phyloP scores from a whole-genome alignment of 2,888 invertebrate species.

The Sphaerophoria taeniata region DNA sequence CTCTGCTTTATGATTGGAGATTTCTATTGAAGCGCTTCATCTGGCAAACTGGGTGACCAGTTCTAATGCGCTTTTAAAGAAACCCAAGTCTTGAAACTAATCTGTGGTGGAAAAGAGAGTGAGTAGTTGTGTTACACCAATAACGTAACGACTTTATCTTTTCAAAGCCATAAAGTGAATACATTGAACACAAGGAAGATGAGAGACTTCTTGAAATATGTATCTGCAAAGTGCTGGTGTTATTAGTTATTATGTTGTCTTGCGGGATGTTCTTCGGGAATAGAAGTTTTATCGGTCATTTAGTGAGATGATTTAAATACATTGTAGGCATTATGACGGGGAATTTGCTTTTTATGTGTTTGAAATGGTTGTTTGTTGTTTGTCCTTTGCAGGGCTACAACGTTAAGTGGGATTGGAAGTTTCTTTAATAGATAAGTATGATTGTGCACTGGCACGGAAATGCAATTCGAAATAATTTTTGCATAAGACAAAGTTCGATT shows the following conservation, averaged over 20 bases:
- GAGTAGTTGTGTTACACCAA: background rate
- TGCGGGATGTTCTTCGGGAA: conserved; percentile 53
- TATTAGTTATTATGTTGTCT: conserved; percentile 65
- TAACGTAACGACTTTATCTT: conserved; percentile 51
- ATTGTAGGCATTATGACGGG: background rate
- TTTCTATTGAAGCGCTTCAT: conserved; percentile 48
- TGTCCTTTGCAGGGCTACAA: too few species aligned
- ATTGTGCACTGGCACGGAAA: too few species aligned
- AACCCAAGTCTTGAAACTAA: too few species aligned
- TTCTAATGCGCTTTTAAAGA: conserved; percentile 1
- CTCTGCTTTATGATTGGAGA: conserved; percentile 30
- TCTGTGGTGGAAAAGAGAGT: background rate
- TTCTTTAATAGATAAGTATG: too few species aligned
- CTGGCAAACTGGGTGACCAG: background rate
- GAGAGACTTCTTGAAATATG: conserved; percentile 47
- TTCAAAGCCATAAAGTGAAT: conserved; percentile 15
- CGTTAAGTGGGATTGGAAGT: too few species aligned
- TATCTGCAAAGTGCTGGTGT: conserved; percentile 52
- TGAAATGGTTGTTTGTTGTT: background rate
- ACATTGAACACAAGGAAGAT: conserved; percentile 20
- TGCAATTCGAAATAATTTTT: too few species aligned
- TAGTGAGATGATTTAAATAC: conserved; percentile 56
- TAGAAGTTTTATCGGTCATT: conserved; percentile 50
- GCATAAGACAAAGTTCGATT: too few species aligned
- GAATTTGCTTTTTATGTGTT: background rate